Base-by-base conservation (phyloP, 1,140 invertebrate genomes). In the Pseudomyrmex flavicornis region DNA sequence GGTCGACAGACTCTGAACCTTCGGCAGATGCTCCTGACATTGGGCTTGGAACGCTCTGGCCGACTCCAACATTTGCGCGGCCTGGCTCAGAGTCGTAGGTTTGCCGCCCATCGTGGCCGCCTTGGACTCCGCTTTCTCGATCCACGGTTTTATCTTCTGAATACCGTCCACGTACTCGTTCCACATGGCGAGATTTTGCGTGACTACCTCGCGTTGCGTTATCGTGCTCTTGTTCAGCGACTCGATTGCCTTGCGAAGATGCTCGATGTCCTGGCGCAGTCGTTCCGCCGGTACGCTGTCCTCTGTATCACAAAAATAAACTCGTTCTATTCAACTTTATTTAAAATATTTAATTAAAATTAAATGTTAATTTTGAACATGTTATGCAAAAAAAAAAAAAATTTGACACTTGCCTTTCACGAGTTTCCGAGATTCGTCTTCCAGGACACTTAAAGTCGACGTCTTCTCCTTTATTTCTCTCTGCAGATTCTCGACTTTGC, bases 61-160 rank as follows among this genome's bases (percentile, higher is more conserved):
- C 85, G 95, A 95, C 76, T 96, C 95, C 91, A 97, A 95, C 91
- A 97, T 95, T 88, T 97, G 95, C 82, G 96, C 95, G 0, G 98
- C 98, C 95, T 99, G 98, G 85, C 96, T 93, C 26, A 99, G 93
- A 63, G 96, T 96, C 1, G 96, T 92, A n/a, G 97, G 97, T 93
- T 97, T 97, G 86, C 96, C 95, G 68, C 96, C 96, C 84, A 95
- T 95, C 73, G 96, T 76, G 20, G 91, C 95, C 48, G 97, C 95
- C 92, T 97, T 97, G 12, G 96, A 94, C 95, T 99, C 98, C 26
- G 97, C 97, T 91, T 98, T 95, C 91, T 98, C 97, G 75, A 99
- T 95, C 97, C 98, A 98, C 2, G 98, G 98, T 92, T 97, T 97
- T 44, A 99, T 95, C 92, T 97, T 96, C 74, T 97, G 95, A 44